Percentiles rank a stretch among this genome's conserved stretches.
Conservation (phyloP, 2,888 invertebrate species). For the Acrobasis suavella region DNA sequence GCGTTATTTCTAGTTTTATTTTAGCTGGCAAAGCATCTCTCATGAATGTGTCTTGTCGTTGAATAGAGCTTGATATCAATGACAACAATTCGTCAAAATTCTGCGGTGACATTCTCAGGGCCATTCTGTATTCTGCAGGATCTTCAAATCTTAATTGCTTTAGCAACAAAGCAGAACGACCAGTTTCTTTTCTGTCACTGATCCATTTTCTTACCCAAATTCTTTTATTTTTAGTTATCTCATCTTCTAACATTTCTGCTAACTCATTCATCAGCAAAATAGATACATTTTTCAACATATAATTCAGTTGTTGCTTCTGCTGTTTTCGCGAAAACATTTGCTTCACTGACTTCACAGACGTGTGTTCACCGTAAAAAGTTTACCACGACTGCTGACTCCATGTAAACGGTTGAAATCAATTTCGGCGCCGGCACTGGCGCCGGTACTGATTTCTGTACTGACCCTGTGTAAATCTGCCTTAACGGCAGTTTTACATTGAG, state of each 20-base stretch:
- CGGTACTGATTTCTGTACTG: too few relatives aligned
- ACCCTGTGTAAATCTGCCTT: slow-evolving; percentile 1
- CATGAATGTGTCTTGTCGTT: slow-evolving; percentile 38
- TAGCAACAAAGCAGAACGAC: slow-evolving; percentile 20
- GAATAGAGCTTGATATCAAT: slow-evolving; percentile 28
- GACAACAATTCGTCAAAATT: slow-evolving; percentile 5
- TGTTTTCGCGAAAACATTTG: slow-evolving; percentile 19
- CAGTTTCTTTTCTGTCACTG: slow-evolving; percentile 15
- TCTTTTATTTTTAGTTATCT: slow-evolving; percentile 18
- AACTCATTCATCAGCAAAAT: slow-evolving; percentile 15
- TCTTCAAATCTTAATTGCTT: slow-evolving; percentile 21
- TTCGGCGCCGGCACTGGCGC: slow-evolving; percentile 2
- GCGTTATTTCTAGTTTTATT: slow-evolving; percentile 40
- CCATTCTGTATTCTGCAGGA: slow-evolving; percentile 16
- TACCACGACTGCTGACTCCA: slow-evolving; percentile 4
- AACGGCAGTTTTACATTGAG: too few relatives aligned
- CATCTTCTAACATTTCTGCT: slow-evolving; percentile 13
- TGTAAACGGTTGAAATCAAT: slow-evolving; percentile 4
- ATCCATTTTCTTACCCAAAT: slow-evolving; percentile 23
- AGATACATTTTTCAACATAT: slow-evolving; percentile 13
- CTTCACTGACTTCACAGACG: slow-evolving; percentile 9
- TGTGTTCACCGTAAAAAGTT: slow-evolving; percentile 8
- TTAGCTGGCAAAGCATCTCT: slow-evolving; percentile 41
- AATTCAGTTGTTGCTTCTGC: slow-evolving; percentile 4
- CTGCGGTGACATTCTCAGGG: slow-evolving; percentile 6